Percentiles rank a stretch among this genome's conserved stretches.
phyloP scores from a whole-genome alignment of 2,797 vertebrate species.

The Myiotriccus ornatus region DNA sequence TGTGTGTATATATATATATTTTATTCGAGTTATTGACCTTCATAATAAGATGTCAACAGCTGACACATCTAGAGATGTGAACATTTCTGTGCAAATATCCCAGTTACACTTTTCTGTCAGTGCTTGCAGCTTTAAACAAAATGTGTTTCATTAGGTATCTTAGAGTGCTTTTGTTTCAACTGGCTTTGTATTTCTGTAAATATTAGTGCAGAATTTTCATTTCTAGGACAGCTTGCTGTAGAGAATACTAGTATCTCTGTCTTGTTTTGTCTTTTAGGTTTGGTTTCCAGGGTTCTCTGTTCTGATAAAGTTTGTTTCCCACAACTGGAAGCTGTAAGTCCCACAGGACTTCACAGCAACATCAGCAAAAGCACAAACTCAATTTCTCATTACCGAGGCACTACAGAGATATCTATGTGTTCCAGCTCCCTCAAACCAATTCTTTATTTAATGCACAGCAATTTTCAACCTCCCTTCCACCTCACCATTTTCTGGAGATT shows the following conservation, averaged over 20 bases:
- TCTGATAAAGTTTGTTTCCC: conserved; percentile 25
- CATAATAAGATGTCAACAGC: background rate
- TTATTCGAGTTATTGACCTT: background rate
- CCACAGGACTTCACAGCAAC: conserved; percentile 18
- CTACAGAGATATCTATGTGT: background rate
- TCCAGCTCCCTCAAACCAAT: background rate
- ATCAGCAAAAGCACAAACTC: background rate
- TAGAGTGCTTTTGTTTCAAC: background rate
- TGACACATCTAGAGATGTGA: background rate
- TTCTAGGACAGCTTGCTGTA: background rate
- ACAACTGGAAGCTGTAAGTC: background rate
- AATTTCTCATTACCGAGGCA: background rate
- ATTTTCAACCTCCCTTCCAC: background rate
- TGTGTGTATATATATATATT: fast-evolving
- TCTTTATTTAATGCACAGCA: background rate
- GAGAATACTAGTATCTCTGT: background rate
- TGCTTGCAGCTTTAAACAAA: background rate
- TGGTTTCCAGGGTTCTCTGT: background rate
- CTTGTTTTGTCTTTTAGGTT: background rate
- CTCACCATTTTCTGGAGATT: background rate
- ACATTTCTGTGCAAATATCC: background rate
- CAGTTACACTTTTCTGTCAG: background rate
- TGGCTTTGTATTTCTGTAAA: background rate
- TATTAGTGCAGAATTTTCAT: background rate
- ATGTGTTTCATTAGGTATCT: background rate